Base-by-base conservation (phyloP, 2,888 invertebrate genomes). In the Syritta pipiens region DNA sequence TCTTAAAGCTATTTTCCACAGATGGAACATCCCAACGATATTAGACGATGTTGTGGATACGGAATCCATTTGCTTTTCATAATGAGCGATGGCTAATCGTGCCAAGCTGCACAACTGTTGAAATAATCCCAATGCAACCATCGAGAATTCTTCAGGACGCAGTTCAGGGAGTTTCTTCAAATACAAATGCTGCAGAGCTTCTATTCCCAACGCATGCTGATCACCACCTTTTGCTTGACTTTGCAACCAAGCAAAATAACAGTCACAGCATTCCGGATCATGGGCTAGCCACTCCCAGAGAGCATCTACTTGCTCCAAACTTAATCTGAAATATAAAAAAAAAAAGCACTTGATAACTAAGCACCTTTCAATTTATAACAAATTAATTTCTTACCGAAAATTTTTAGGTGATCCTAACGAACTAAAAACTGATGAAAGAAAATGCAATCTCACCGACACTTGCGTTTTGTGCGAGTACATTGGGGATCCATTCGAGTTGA, bases 1-100 rank as follows among this genome's bases (percentile, higher is more conserved):
- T 82, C 95, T 91, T 3, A 98, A 90, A 0, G 97, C 97, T 76
- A 98, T 97, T 88, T 95, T 95, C 97, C 97, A 98, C 83, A 97
- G 90, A 84, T 97, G 96, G 88, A 96, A 95, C 95, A 97, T 97
- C 9, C 96, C 97, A 9, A 95, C 92, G 22, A 93, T 93, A 88
- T 94, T 93, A 81, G 89, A 85, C 17, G 87, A 87, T 17, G 86
- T 85, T 4, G 85, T 83, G 3, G 84, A 83, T 46, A 86, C 84
- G 17, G 85, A 84, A 17, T 88, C 87, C 7, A 84, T 86, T 83
- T 87, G 86, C 55, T 90, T 90, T 49, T 92, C 92, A 82, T 91
- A 91, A 82, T 94, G 92, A 5, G 93, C 94, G 1, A 95, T 92
- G 22, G 95, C 94, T 86, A 96, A 92, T 48, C 96, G 92, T 0